Conservation (phyloP, 1,140 invertebrate species). For the Scylla paramamosain region DNA sequence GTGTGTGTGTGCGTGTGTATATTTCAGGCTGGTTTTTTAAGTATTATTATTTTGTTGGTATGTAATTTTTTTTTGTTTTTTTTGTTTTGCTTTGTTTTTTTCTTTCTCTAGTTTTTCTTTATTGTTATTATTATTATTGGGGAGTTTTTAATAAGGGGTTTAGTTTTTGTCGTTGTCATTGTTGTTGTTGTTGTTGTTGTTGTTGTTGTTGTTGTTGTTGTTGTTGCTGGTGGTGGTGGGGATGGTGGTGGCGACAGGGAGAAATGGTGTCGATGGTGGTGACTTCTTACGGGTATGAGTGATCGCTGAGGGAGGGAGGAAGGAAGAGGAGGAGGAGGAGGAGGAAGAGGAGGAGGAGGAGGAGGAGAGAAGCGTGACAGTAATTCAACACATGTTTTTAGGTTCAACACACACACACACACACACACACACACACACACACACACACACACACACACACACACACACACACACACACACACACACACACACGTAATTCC, state of each 20-base stretch:
- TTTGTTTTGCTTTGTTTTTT: no score
- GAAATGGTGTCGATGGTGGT: background rate
- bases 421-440: constrained; percentile 11
- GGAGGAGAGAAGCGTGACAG: background rate
- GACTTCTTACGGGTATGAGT: background rate
- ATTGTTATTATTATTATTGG: no score
- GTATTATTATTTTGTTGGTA: no score
- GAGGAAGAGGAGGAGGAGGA: constrained; percentile 1
- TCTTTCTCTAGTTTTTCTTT: no score
- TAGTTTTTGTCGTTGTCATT: no score
- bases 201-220: no score
- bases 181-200: no score
- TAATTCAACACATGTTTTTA: background rate
- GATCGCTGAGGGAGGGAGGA: background rate
- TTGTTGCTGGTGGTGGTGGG: no score
- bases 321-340: constrained; percentile 8
- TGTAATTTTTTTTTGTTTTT: no score
- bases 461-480: background rate
- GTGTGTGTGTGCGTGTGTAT: background rate
- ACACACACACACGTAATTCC: background rate
- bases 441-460: constrained; percentile 11
- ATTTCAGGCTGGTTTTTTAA: no score
- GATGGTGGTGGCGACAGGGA: no score
- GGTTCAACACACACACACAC: background rate
- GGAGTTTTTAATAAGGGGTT: no score